phyloP scores from a whole-genome alignment of 2,797 vertebrate species.

The Squalus acanthias region DNA sequence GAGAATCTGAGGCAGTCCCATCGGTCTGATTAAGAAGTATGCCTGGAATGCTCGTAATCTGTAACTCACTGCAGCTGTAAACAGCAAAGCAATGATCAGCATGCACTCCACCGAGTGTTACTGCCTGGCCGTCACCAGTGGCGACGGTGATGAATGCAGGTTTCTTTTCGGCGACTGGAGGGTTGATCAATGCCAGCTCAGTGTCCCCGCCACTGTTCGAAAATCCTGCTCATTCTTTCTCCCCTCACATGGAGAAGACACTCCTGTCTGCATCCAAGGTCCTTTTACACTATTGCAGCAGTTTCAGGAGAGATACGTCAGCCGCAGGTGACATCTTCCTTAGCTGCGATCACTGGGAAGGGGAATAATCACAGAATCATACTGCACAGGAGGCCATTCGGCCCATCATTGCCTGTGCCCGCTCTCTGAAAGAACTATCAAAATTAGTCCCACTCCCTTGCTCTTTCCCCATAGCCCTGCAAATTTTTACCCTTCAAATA shows the following conservation, averaged over 20 bases:
- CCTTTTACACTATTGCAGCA: not conserved
- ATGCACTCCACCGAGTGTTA: not conserved
- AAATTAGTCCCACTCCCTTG: not conserved
- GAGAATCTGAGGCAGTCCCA: not conserved
- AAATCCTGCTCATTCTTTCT: not conserved
- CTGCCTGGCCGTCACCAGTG: not conserved
- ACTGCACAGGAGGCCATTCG: not conserved
- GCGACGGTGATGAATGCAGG: not conserved
- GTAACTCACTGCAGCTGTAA: constrained; percentile 11
- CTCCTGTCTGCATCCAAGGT: not conserved
- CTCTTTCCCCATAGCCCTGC: not conserved
- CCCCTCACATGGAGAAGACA: not conserved
- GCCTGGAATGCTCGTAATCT: not conserved
- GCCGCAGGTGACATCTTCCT: not conserved
- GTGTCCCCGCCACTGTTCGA: not conserved
- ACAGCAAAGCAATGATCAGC: not conserved
- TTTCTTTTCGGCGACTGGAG: not conserved
- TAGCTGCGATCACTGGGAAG: not conserved
- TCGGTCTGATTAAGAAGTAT: not conserved
- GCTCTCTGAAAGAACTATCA: not conserved
- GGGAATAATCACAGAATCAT: not conserved
- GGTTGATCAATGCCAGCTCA: not conserved
- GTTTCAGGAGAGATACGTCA: not conserved
- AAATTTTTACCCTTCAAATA: too few species aligned
- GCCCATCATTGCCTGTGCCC: not conserved